Evolutionary conservation across 2,888 invertebrate genomes (phyloP).

Genomic region (Endomychus coccineus): DNA sequence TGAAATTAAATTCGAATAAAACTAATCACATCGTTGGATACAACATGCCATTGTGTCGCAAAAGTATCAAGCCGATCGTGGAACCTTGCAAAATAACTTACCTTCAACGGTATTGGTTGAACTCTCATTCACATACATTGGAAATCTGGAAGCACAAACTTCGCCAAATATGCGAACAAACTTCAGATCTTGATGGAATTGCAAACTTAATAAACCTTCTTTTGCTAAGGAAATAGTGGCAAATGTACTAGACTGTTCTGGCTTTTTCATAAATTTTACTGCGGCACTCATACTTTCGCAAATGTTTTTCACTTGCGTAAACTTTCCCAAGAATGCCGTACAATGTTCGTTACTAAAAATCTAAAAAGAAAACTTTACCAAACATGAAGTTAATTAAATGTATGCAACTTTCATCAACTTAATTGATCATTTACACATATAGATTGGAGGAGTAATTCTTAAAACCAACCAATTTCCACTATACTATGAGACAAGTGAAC

Average conservation of each 20-base stretch:
- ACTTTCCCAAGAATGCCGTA: constrained; percentile 8
- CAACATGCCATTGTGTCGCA: too few species aligned
- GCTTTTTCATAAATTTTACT: constrained; percentile 42
- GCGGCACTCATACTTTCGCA: constrained; percentile 45
- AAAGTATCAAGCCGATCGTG: too few species aligned
- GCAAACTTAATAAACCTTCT: constrained; percentile 50
- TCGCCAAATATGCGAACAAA: constrained; percentile 43
- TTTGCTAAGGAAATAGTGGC: constrained; percentile 46
- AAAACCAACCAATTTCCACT: too few species aligned
- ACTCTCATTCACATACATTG: constrained; percentile 23
- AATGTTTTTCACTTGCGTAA: constrained; percentile 11
- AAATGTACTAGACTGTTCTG: constrained; percentile 29
- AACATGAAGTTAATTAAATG: too few species aligned
- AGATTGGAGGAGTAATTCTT: too few species aligned
- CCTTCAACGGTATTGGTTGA: constrained; percentile 23
- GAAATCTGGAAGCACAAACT: constrained; percentile 32
- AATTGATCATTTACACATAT: too few species aligned
- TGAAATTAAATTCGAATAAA: too few species aligned
- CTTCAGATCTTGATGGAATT: constrained; percentile 52
- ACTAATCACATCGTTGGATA: too few species aligned
- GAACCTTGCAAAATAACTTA: too few species aligned
- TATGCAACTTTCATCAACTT: too few species aligned
- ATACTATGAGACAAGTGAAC: too few species aligned
- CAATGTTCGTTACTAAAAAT: constrained; percentile 31
- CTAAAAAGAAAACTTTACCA: constrained; percentile 36